Evolutionary conservation across 2,113 vertebrate species (phyloP).

Genomic region (Myotis lucifugus): DNA sequence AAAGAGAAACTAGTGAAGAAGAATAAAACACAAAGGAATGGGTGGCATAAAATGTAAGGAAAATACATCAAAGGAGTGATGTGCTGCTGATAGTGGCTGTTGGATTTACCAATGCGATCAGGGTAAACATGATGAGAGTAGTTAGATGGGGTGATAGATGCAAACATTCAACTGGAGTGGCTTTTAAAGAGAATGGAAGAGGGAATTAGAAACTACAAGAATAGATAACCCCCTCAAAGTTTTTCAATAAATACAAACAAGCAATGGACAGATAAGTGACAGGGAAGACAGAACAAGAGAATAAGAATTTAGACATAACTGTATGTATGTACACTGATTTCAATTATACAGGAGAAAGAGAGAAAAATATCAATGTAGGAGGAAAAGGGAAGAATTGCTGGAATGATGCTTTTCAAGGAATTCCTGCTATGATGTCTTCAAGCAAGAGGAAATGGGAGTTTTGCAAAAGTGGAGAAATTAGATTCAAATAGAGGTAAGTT

Average conservation of each 20-base stretch:
- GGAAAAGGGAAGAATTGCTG: background rate
- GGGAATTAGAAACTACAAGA: background rate
- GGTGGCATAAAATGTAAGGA: background rate
- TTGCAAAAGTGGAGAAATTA: background rate
- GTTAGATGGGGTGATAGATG: background rate
- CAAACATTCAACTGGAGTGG: background rate
- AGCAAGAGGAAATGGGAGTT: background rate
- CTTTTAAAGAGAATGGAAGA: background rate
- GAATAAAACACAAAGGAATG: background rate
- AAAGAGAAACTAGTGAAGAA: background rate
- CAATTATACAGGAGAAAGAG: background rate
- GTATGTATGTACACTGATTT: background rate
- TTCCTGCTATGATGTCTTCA: background rate
- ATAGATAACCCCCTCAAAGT: background rate
- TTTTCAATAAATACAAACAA: background rate
- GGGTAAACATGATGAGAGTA: background rate
- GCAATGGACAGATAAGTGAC: background rate
- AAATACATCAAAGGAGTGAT: background rate
- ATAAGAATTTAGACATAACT: background rate
- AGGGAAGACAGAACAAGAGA: background rate
- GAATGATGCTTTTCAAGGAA: background rate
- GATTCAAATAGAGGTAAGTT: background rate
- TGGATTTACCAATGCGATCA: background rate
- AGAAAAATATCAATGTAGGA: background rate
- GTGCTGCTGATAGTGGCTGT: background rate